Percentiles rank a stretch among this genome's conserved stretches.
phyloP scores from a whole-genome alignment of 1,140 invertebrate genomes.

The Heterodera carotae region DNA sequence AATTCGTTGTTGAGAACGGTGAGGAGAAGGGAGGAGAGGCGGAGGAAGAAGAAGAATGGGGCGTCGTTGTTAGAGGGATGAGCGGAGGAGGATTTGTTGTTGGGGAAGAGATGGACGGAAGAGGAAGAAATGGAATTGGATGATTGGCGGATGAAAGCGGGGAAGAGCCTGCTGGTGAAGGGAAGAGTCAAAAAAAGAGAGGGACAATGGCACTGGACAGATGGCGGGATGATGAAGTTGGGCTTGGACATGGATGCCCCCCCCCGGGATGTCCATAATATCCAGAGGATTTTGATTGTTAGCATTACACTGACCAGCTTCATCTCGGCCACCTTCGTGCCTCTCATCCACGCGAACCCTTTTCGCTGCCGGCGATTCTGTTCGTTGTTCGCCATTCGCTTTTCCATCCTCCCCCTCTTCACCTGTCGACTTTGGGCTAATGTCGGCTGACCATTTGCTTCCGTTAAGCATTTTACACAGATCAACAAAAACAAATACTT shows the following conservation, averaged over 20 bases:
- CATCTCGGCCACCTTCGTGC: not conserved
- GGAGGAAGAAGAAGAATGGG: not conserved
- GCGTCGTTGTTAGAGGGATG: not conserved
- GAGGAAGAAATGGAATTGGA: not conserved
- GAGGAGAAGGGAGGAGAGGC: constrained; percentile 8
- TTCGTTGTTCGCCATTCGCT: not conserved
- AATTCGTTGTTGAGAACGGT: constrained; percentile 14
- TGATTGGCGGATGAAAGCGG: not conserved
- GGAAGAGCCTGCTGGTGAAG: not conserved
- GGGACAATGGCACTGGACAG: too few relatives aligned
- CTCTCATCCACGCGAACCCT: not conserved
- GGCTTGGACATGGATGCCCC: too few relatives aligned
- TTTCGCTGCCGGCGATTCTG: not conserved
- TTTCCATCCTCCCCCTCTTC: not conserved
- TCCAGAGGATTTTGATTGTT: too few relatives aligned
- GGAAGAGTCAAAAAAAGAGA: not conserved
- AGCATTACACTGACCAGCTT: not conserved
- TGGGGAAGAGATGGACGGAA: not conserved
- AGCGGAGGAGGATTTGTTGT: not conserved
- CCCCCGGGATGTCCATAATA: too few relatives aligned
- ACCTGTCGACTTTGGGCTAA: not conserved
- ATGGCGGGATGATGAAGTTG: not conserved
- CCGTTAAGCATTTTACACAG: not conserved
- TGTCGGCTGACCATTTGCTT: not conserved
- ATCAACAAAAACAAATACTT: not conserved